Evolutionary conservation across 92 coral and sea anemone species (phyloP), one percentile per base, ranked within the genome.

Genomic region (Parazoanthus swiftii): DNA sequence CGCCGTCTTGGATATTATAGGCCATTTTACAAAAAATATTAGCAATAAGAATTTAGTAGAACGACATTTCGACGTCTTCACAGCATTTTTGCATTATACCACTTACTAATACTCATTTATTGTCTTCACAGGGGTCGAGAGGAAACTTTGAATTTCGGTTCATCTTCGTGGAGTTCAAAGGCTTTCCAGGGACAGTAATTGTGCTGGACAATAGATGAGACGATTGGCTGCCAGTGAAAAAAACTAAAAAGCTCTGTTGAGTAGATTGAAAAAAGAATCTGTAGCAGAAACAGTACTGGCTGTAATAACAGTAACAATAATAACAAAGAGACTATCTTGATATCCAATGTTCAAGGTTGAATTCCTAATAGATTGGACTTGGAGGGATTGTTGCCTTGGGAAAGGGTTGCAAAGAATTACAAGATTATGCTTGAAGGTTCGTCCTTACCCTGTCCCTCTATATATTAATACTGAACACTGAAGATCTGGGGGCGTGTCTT

Each of bases 191-290:
- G 59, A 95, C 98, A 54, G 96, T 97, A 21, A 88, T 97, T 20
- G 93, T 97, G 7, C 86, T 95, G 85, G 99, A 97, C 84, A 97
- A 97, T 89, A 94, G 99, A 92, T 95, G 71, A 93, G 68, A 48
- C 1, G n/a, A 6, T 73, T 74, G 14, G n/a, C 2, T 37, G 21
- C 43, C 48, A 35, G 78, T 74, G 46, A 74, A 29, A 37, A 5
- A 35, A 74, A 74, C 33, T 72, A 37, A 37, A 74, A 25, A 14
- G 1, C 18, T 3, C 9, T 54, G 14, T 9, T 37, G 78, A 21
- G 38, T 74, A 21, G 44, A 37, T 74, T 33, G 46, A 16, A 54
- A 0, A 54, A 54, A 18, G 8, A 46, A 54, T 4, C 59, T 15
- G 48, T 35, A 74, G 76, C 76, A 72, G 76, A 20, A 18, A 63